Percentiles rank a stretch among this genome's conserved stretches.
Evolutionary conservation across 1,140 invertebrate genomes (phyloP).

Genomic region (Odontomachus brunneus): DNA sequence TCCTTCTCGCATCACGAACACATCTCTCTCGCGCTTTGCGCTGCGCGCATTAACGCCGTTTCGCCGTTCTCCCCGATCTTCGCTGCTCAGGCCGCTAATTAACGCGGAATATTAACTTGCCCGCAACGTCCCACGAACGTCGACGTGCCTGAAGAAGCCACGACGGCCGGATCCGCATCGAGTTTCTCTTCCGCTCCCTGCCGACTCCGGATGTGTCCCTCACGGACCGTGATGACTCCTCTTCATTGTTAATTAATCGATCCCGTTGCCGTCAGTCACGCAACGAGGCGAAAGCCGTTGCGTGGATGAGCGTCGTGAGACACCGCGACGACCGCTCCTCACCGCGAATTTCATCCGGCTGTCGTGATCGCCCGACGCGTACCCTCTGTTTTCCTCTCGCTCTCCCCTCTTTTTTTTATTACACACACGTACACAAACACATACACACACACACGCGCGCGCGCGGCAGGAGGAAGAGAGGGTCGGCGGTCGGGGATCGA

Average conservation of each 20-base stretch:
- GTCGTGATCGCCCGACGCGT: background rate
- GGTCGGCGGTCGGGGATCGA: background rate
- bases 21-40: too few relatives aligned
- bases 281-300: background rate
- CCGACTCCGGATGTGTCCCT: background rate
- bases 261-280: background rate
- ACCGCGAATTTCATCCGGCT: slow-evolving; percentile 6
- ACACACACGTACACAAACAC: too few relatives aligned
- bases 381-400: background rate
- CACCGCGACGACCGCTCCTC: too few relatives aligned
- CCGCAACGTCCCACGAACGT: background rate
- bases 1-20: background rate
- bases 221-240: background rate
- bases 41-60: slow-evolving; percentile 1
- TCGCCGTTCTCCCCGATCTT: background rate
- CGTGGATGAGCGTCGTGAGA: background rate
- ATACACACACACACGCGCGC: too few relatives aligned
- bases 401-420: background rate
- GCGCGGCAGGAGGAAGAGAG: too few relatives aligned
- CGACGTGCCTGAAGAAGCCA: slow-evolving; percentile 6
- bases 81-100: slow-evolving; percentile 53
- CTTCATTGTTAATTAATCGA: slow-evolving; percentile 26
- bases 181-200: too few relatives aligned
- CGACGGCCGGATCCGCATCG: background rate
- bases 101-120: slow-evolving; percentile 66